Percentiles rank a stretch among this genome's conserved stretches.
Evolutionary conservation across 2,113 vertebrate species (phyloP).

Genomic region (Panurus biarmicus): DNA sequence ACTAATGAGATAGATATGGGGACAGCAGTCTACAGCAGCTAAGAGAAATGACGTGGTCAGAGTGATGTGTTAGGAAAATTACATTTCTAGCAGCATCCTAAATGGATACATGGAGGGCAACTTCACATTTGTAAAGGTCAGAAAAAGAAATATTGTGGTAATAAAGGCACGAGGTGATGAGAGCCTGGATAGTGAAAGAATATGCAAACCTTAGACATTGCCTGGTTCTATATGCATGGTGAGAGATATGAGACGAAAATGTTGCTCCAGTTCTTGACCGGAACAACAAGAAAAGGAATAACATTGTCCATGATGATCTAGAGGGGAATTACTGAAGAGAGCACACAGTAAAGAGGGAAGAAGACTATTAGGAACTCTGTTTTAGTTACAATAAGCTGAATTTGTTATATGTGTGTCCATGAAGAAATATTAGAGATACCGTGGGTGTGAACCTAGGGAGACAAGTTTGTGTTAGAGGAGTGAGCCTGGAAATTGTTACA

Average conservation of each 20-base stretch:
- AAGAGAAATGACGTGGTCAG: not conserved
- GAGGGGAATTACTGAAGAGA: not conserved
- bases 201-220: not conserved
- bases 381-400: not conserved
- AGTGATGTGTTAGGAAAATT: not conserved
- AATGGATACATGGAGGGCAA: not conserved
- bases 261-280: not conserved
- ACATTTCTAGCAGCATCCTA: not conserved
- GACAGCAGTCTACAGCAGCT: not conserved
- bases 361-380: not conserved
- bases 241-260: not conserved
- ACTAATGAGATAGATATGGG: not conserved
- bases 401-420: not conserved
- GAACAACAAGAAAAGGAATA: not conserved
- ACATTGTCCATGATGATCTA: not conserved
- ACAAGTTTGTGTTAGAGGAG: not conserved
- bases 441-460: not conserved
- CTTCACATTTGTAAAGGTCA: conserved; percentile 48
- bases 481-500: not conserved
- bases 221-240: not conserved
- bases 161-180: not conserved
- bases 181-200: not conserved
- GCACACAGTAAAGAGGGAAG: not conserved
- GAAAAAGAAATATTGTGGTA: conserved; percentile 30
- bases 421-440: not conserved